Evolutionary conservation across 2,888 invertebrate genomes (phyloP).

Genomic region (Eupithecia subfuscata): DNA sequence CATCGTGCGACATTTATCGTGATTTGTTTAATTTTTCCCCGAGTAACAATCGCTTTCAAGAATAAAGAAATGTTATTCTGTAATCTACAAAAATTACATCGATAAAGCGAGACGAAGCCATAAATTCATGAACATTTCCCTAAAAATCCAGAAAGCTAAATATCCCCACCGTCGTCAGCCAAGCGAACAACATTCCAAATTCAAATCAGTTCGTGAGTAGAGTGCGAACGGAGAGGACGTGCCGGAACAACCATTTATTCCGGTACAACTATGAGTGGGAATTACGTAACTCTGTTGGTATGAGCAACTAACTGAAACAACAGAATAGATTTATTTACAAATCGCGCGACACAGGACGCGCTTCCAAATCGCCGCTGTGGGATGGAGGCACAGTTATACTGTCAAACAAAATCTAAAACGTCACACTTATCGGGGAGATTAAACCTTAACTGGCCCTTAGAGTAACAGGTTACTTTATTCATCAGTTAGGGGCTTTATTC

Average conservation of each 20-base stretch:
- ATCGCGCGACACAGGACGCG: no score
- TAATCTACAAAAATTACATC: constrained; percentile 31
- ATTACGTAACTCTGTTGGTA: constrained; percentile 9
- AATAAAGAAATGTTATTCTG: background rate
- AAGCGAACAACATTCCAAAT: constrained; percentile 75
- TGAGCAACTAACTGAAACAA: background rate
- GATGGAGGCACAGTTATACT: no score
- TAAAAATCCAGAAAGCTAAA: constrained; percentile 54
- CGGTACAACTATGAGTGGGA: constrained; percentile 63
- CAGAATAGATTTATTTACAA: background rate
- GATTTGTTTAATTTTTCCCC: background rate
- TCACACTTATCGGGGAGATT: no score
- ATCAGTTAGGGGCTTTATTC: no score
- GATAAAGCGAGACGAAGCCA: constrained; percentile 41
- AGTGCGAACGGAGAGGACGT: constrained; percentile 75
- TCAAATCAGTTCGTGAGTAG: constrained; percentile 81
- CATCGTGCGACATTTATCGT: no score
- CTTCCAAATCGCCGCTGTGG: no score
- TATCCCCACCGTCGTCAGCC: constrained; percentile 57
- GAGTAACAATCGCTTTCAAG: background rate
- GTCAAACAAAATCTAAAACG: no score
- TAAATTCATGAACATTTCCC: constrained; percentile 23
- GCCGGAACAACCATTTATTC: constrained; percentile 73
- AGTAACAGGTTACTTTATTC: no score
- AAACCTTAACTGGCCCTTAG: no score